Conservation (phyloP, 2,113 vertebrate genomes). For the Cathartes aura region DNA sequence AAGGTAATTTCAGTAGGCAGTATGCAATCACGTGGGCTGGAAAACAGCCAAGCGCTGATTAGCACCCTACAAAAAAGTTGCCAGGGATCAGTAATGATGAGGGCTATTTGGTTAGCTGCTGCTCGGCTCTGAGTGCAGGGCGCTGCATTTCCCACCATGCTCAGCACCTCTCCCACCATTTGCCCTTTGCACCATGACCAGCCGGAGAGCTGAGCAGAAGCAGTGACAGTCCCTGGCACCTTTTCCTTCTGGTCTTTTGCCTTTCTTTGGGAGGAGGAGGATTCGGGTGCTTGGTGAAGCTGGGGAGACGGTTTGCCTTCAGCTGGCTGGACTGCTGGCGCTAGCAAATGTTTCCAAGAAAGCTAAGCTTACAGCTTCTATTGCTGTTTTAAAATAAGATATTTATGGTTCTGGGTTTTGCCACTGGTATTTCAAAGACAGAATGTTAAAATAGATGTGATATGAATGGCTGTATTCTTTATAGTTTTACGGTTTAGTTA, state of each 20-base stretch:
- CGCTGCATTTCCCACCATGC: accelerated
- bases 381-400: not conserved
- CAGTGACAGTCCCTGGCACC: not conserved
- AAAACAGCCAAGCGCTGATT: not conserved
- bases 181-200: not conserved
- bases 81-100: not conserved
- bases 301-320: not conserved
- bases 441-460: not conserved
- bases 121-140: not conserved
- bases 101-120: not conserved
- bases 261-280: not conserved
- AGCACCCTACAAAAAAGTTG: not conserved
- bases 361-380: not conserved
- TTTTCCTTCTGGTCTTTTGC: not conserved
- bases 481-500: not conserved
- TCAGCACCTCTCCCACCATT: not conserved
- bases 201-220: not conserved
- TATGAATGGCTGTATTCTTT: not conserved
- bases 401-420: not conserved
- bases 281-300: not conserved
- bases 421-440: not conserved
- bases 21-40: not conserved
- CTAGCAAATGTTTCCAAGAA: not conserved
- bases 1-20: not conserved
- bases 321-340: not conserved